These are phyloP conservation scores for Aphis gossypii DNA, from an alignment of 1,140 invertebrate species.

Conservation along the genomic window DNA sequence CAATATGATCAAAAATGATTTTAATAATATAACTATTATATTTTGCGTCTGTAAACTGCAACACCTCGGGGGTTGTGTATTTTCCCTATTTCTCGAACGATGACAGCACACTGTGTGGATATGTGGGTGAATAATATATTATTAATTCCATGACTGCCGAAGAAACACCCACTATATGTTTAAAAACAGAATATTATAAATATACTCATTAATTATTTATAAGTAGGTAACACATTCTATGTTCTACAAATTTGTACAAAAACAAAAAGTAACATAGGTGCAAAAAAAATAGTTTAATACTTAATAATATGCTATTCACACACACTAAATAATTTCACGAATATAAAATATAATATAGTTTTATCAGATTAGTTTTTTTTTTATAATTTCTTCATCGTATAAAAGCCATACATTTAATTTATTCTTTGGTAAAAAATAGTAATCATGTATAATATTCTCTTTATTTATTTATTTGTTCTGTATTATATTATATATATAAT, in stretches of 20 bases:
- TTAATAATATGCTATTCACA: background rate
- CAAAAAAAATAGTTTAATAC: background rate
- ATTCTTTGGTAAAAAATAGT: background rate
- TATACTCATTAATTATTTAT: background rate
- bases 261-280: background rate
- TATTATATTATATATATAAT: background rate
- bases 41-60: background rate
- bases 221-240: background rate
- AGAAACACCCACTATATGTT: background rate
- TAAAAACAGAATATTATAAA: slow-evolving; percentile 15
- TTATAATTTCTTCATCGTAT: background rate
- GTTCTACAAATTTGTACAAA: background rate
- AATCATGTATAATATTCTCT: background rate
- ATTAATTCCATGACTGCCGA: background rate
- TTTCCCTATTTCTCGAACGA: background rate
- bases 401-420: no score
- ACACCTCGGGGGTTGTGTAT: background rate
- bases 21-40: background rate
- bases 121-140: background rate
- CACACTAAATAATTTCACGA: background rate
- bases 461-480: background rate
- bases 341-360: background rate
- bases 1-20: background rate
- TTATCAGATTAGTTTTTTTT: background rate
- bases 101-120: background rate